A percentile compares a stretch with the other conserved stretches of the same genome.
Evolutionary conservation across 2,797 vertebrate species (phyloP).

Genomic region (Gallinago stenura): DNA sequence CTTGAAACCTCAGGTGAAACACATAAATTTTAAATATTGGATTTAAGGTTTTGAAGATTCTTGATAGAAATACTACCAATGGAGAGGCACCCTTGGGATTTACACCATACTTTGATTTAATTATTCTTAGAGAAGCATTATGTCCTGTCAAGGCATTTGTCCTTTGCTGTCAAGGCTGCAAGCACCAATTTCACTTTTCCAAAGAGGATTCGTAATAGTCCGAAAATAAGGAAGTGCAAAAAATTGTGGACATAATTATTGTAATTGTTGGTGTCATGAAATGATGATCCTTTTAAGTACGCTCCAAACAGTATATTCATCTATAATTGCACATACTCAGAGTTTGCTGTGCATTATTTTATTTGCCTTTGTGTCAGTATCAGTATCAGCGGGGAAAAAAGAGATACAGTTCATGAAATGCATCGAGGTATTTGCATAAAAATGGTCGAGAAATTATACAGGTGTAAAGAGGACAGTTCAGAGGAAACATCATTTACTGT

Average conservation of each 20-base stretch:
- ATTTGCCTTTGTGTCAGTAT: not conserved
- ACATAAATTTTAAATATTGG: constrained; percentile 50
- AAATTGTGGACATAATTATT: not conserved
- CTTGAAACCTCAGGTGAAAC: constrained; percentile 42
- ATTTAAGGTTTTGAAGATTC: constrained; percentile 54
- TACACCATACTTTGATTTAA: constrained; percentile 47
- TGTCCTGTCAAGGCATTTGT: constrained; percentile 54
- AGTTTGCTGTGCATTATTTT: not conserved
- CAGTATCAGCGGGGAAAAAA: not conserved
- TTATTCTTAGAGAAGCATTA: constrained; percentile 37
- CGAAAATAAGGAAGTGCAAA: constrained; percentile 22
- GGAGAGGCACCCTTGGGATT: constrained; percentile 59
- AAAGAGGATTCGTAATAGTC: not conserved
- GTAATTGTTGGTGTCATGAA: not conserved
- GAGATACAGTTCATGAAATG: not conserved
- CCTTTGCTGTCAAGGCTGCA: constrained; percentile 66
- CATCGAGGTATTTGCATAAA: not conserved
- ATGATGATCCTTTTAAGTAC: not conserved
- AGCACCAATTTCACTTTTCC: constrained; percentile 21
- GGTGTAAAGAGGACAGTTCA: not conserved
- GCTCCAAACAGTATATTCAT: not conserved
- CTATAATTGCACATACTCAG: not conserved
- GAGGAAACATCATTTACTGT: not conserved
- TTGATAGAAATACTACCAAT: constrained; percentile 64
- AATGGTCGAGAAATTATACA: not conserved